Base-by-base conservation (phyloP, 2,797 vertebrate genomes). In the Myiotriccus ornatus region DNA sequence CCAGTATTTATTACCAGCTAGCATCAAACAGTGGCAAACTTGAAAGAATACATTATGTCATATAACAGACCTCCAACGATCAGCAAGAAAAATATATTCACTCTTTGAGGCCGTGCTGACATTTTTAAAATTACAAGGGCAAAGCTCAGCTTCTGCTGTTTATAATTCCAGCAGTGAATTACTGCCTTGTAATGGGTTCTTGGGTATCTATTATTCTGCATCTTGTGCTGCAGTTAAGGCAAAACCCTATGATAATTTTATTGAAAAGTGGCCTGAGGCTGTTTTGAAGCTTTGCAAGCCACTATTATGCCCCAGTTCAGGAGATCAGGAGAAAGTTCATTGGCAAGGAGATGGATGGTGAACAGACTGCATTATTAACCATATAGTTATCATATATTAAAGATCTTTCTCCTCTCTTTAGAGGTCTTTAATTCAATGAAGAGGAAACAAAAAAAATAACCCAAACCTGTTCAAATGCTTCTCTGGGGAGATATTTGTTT, bases 141-240 rank as follows among this genome's bases (percentile, higher is more conserved):
- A 96, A 92, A 94, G 91, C 93, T 93, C 89, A 76, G 70, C 70
- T 90, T 96, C 88, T 96, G 34, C 81, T 92, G 75, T 94, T 96
- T 96, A 56, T 85, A 85, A 87, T 94, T 92, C 84, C 88, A 90
- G 81, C 73, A 93, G 84, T 87, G 93, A 96, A 93, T 94, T 92
- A 89, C 59, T 90, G 81, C 71, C 71, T 94, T 71, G 75, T 93
- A 92, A 84, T 92, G 71, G 70, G 55, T 93, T 92, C 87, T 87
- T 81, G 83, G 77, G 46, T 95, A 93, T 91, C 89, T 92, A 62
- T 95, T 95, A 94, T 92, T 96, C 78, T 77, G 37, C 77, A 92
- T 70, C 83, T 90, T 88, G 56, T 78, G 47, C 78, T 95, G 59
- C 37, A 92, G 39, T 77, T 90, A 57, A 88, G 83, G 76, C 89